Base-by-base conservation (phyloP, 2,113 vertebrate genomes). In the Prunella fulvescens region DNA sequence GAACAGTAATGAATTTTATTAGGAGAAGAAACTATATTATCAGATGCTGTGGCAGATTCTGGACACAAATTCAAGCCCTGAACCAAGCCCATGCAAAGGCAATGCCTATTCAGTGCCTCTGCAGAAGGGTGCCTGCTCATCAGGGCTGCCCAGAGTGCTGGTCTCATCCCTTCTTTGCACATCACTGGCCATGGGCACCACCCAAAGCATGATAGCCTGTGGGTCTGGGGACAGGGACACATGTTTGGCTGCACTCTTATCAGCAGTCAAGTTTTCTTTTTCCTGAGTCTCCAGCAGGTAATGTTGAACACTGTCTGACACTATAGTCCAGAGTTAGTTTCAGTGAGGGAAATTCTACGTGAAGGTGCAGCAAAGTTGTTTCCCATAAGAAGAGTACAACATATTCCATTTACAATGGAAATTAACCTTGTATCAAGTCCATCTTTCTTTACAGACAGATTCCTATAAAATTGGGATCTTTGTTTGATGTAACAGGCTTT, bases 191-290 rank as follows among this genome's bases (percentile, higher is more conserved):
- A 60, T 2, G 9, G 56, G 12, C 26, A 37, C 13, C 9, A 23
- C 53, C 10, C 23, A 78, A 76, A n/a, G 6, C 4, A 0, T 1
- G 3, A 3, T 9, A 73, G 22, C 15, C 35, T 10, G 0, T 11
- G 24, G 12, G 1, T 42, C 40, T 81, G 51, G 20, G 19, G 10
- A 39, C 25, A 83, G 29, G 26, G 11, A 7, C 19, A 51, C 9
- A 9, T 67, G 19, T 45, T 87, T 79, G 70, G 35, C 19, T 40
- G 25, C 7, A 5, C 13, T 65, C 44, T n/a, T 39, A 37, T 29
- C 37, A 45, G 12, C 37, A 80, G 45, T 7, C 65, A 60, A 29
- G 18, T 35, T 72, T 57, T 71, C 40, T 81, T 67, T 28, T 57
- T 76, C 23, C n/a, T 39, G 18, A 47, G 12, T 65, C 13, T 87